These are phyloP conservation scores for Helleia helle DNA, from an alignment of 2,888 invertebrate genomes.

Conservation along the genomic window DNA sequence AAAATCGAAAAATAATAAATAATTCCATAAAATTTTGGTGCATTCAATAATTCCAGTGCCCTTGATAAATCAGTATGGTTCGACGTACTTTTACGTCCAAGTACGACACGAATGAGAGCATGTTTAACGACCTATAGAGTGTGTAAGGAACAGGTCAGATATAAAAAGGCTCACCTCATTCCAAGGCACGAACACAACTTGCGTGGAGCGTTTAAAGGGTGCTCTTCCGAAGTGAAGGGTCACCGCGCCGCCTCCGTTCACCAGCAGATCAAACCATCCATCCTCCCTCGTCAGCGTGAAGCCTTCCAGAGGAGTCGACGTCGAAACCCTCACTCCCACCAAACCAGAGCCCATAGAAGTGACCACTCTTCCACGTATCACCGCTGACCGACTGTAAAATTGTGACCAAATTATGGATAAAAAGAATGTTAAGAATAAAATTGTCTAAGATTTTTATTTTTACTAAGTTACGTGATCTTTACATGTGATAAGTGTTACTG, in stretches of 20 bases:
- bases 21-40: no score
- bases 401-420: no score
- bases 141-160: no score
- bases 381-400: slow-evolving; percentile 90
- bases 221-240: slow-evolving; percentile 94
- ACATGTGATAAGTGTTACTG: background rate
- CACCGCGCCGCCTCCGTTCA: slow-evolving; percentile 99
- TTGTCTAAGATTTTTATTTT: no score
- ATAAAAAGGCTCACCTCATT: slow-evolving; percentile 79
- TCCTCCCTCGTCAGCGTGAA: slow-evolving; percentile 94
- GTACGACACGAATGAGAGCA: no score
- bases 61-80: no score
- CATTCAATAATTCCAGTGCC: no score
- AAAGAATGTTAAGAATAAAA: background rate
- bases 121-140: no score
- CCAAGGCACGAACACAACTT: slow-evolving; percentile 96
- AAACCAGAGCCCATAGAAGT: slow-evolving; percentile 93
- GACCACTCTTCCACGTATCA: slow-evolving; percentile 95
- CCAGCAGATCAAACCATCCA: slow-evolving; percentile 97
- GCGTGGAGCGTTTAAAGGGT: slow-evolving; percentile 90
- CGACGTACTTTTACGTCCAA: no score
- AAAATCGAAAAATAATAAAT: no score
- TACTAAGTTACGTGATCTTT: background rate
- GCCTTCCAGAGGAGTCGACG: slow-evolving; percentile 94
- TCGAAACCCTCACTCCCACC: slow-evolving; percentile 96